Conservation (phyloP, 2,113 vertebrate genomes). For the Thunnus maccoyii region DNA sequence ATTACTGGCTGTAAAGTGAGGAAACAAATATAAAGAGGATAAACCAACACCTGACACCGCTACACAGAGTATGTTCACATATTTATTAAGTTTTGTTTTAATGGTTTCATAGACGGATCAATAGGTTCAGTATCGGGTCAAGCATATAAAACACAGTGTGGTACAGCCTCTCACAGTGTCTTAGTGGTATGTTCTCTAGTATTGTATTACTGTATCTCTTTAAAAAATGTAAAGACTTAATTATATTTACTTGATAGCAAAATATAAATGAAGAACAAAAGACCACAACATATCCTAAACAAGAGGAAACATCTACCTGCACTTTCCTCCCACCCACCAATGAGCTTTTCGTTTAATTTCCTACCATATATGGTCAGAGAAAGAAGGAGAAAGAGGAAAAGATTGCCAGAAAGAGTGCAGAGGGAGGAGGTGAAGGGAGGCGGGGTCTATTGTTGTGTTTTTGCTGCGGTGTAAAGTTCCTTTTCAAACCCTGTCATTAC, state of each 20-base stretch:
- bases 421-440: constrained; percentile 46
- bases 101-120: not conserved
- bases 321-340: constrained; percentile 59
- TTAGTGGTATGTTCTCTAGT: not conserved
- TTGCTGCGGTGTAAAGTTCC: constrained; percentile 71
- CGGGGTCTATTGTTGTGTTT: constrained; percentile 55
- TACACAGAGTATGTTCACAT: not conserved
- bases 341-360: constrained; percentile 60
- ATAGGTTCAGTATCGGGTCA: not conserved
- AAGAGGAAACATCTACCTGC: constrained; percentile 55
- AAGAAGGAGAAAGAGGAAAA: constrained; percentile 21
- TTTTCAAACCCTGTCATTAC: constrained; percentile 64
- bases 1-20: not conserved
- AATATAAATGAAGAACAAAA: not conserved
- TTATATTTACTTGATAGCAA: not conserved
- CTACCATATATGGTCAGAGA: constrained; percentile 83
- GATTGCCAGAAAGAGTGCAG: constrained; percentile 38
- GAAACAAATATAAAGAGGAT: not conserved
- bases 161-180: not conserved
- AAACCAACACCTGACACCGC: not conserved
- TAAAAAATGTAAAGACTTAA: not conserved
- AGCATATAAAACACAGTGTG: no score
- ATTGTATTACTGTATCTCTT: not conserved
- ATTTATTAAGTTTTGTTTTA: not conserved
- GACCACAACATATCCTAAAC: constrained; percentile 15